Conservation (phyloP, 2,888 invertebrate genomes). For the Phytoseiulus persimilis region DNA sequence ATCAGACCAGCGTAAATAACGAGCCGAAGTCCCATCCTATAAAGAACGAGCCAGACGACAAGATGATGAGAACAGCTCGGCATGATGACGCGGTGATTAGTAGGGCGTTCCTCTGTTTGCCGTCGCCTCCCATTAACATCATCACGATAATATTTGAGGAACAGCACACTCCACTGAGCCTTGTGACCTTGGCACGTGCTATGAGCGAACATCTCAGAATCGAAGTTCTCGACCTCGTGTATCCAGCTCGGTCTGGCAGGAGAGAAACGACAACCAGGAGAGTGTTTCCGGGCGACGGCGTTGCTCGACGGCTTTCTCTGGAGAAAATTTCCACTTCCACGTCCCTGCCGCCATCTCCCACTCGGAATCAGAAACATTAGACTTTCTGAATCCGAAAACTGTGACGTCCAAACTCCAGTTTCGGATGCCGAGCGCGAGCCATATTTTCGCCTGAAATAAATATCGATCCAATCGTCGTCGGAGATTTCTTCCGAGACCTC, state of each 20-base stretch:
- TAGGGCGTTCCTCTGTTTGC: too few species aligned
- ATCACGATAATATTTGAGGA: too few species aligned
- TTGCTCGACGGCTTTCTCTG: not conserved
- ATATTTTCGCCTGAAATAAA: not conserved
- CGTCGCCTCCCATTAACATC: too few species aligned
- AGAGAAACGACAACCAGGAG: not conserved
- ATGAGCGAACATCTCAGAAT: not conserved
- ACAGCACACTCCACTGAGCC: not conserved
- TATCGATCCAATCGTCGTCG: too few species aligned
- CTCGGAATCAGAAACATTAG: not conserved
- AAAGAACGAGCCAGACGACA: too few species aligned
- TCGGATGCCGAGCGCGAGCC: not conserved
- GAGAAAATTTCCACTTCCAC: not conserved
- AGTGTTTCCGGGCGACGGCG: not conserved
- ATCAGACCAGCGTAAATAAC: too few species aligned
- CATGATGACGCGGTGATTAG: too few species aligned
- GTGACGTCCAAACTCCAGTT: too few species aligned
- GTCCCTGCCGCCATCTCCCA: not conserved
- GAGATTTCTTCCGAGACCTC: too few species aligned
- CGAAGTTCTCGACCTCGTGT: not conserved
- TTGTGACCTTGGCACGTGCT: not conserved
- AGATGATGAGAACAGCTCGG: too few species aligned
- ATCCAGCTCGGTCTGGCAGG: not conserved
- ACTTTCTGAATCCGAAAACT: not conserved
- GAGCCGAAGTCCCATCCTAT: too few species aligned